These are phyloP conservation scores for Anniella stebbinsi DNA, from an alignment of 2,797 vertebrate genomes.

Conservation along the genomic window DNA sequence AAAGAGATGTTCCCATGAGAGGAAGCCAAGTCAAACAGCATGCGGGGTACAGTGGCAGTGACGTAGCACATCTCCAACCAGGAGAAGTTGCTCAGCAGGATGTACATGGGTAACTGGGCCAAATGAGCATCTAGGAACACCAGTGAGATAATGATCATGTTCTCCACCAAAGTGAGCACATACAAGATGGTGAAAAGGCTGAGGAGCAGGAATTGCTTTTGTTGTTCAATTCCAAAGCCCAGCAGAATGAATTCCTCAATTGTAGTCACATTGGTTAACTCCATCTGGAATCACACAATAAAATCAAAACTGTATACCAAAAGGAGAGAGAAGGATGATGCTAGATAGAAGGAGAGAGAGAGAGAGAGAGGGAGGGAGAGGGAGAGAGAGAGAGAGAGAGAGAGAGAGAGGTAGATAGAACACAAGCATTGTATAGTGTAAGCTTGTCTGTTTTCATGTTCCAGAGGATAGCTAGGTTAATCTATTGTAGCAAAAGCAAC, in stretches of 20 bases:
- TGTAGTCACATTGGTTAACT: not conserved
- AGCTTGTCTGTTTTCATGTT: not conserved
- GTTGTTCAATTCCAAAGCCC: not conserved
- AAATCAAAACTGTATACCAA: not conserved
- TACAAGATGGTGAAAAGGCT: not conserved
- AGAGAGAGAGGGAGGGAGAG: too few relatives aligned
- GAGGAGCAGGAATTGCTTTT: not conserved
- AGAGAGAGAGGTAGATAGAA: not conserved
- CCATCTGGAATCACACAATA: not conserved
- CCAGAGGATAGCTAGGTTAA: not conserved
- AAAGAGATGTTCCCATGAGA: too few relatives aligned
- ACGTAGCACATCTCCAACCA: constrained; percentile 57
- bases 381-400: too few relatives aligned
- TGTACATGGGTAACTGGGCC: not conserved
- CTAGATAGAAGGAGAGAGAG: fast-evolving
- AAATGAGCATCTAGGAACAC: not conserved
- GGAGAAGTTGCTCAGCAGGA: constrained; percentile 1
- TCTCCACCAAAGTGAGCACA: not conserved
- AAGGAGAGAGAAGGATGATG: not conserved
- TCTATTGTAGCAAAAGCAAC: too few relatives aligned
- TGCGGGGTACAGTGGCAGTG: constrained; percentile 64
- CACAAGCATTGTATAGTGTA: not conserved
- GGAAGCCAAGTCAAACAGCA: constrained; percentile 46
- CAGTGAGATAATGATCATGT: not conserved
- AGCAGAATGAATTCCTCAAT: constrained; percentile 35